Evolutionary conservation across 2,888 invertebrate species (phyloP).

Genomic region (Sinhomidia bicolor): DNA sequence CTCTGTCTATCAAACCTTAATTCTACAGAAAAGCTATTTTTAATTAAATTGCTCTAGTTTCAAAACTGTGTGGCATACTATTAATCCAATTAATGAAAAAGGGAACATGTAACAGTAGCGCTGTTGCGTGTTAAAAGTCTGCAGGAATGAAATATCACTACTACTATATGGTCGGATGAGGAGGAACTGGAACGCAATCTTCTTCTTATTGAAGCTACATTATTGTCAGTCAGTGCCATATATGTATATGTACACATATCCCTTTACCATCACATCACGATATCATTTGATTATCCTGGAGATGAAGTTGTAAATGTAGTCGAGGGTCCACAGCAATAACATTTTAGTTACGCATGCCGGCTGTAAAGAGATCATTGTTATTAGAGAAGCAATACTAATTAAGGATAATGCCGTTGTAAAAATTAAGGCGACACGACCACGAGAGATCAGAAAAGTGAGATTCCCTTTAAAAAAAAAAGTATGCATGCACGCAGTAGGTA

Average conservation of each 20-base stretch:
- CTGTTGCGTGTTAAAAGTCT: constrained; percentile 45
- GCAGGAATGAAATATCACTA: too few species aligned
- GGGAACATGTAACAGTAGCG: not conserved
- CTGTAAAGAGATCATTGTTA: constrained; percentile 72
- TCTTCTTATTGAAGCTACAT: too few species aligned
- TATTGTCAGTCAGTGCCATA: too few species aligned
- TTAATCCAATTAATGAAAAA: not conserved
- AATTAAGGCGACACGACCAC: constrained; percentile 71
- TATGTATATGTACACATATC: constrained; percentile 3
- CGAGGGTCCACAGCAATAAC: constrained; percentile 72
- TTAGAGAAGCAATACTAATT: constrained; percentile 75
- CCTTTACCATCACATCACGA: constrained; percentile 48
- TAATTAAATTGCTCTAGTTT: not conserved
- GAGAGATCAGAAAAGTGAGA: constrained; percentile 39
- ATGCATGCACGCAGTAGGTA: not conserved
- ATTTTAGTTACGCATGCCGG: constrained; percentile 71
- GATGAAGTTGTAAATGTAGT: constrained; percentile 70
- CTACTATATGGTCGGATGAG: too few species aligned
- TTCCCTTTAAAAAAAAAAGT: constrained; percentile 13
- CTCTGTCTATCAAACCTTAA: too few species aligned
- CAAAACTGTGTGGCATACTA: not conserved
- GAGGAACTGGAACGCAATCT: too few species aligned
- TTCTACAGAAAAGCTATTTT: not conserved
- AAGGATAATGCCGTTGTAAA: constrained; percentile 76
- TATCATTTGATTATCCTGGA: constrained; percentile 69